Base-by-base conservation (phyloP, 2,797 vertebrate genomes). In the Sebastes vulpes region DNA sequence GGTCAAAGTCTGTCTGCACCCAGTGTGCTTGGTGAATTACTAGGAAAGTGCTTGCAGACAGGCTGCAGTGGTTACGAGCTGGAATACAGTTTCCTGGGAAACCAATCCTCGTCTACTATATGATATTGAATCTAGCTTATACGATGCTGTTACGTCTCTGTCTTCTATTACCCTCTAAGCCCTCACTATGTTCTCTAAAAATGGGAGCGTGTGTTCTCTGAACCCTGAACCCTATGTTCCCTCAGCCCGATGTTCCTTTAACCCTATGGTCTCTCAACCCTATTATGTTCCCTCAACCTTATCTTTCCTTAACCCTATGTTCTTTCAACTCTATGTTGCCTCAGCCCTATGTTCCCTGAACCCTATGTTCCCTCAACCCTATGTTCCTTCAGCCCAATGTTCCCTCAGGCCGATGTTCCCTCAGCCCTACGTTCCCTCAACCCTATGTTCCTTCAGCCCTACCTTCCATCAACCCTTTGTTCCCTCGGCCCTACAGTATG, bases 1-100 rank as follows among this genome's bases (percentile, higher is more conserved):
- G 75, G 48, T 86, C 52, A 68, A 23, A 74, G 52, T 42, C 32
- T 26, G 58, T 76, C 20, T 77, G 28, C 1, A 42, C n/a, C 65
- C 23, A 23, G 9, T 28, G 66, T 67, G 25, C 53, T 1, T 50
- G 29, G 28, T 86, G 60, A 83, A 75, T 78, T 65, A 75, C 56
- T 26, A 56, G 64, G 52, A 79, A 86, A 60, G 75, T 74, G 42
- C 12, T 81, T 10, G 54, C 31, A 65, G 79, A 73, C 54, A 67
- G 48, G 53, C 79, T 65, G 64, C 18, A 29, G 77, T 5, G 16
- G 59, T 60, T 53, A 52, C 18, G 4, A 66, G 65, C 65, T 71
- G 23, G 5, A 72, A 50, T 54, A 48, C 60, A 66, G 79, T 89
- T 83, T 88, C 85, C 81, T 80, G 77, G 79, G 84, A 85, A 88